These are phyloP conservation scores for Pectinophora gossypiella DNA, from an alignment of 1,140 invertebrate species.

Conservation along the genomic window DNA sequence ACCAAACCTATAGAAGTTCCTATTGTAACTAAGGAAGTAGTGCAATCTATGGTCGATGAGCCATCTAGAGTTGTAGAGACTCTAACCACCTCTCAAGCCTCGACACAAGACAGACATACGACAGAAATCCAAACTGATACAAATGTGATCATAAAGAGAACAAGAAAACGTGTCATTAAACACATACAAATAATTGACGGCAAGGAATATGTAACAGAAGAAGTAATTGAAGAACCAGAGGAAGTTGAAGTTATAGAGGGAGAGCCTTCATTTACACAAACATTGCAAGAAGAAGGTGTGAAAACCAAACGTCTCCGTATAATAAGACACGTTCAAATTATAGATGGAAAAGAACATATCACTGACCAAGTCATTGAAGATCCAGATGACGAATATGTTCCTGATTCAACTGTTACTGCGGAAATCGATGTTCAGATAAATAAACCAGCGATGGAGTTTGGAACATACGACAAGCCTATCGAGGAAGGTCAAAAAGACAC, in stretches of 20 bases:
- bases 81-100: background rate
- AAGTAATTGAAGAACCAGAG: constrained; percentile 1
- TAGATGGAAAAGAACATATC: constrained; percentile 85
- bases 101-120: background rate
- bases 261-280: constrained; percentile 27
- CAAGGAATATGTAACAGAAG: constrained; percentile 36
- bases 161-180: constrained; percentile 78
- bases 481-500: constrained; percentile 7
- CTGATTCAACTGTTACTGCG: constrained; percentile 22
- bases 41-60: background rate
- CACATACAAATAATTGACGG: constrained; percentile 48
- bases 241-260: constrained; percentile 47
- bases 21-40: background rate
- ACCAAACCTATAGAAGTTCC: background rate
- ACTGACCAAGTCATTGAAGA: constrained; percentile 83
- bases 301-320: constrained; percentile 79
- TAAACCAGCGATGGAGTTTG: constrained; percentile 11
- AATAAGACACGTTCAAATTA: constrained; percentile 82
- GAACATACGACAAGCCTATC: background rate
- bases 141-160: background rate
- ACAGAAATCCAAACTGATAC: background rate
- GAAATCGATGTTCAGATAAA: constrained; percentile 27
- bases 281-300: background rate
- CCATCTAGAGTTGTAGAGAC: background rate
- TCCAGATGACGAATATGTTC: constrained; percentile 74